Evolutionary conservation across 2,888 invertebrate species (phyloP).

Genomic region (Mycalesis mineus): DNA sequence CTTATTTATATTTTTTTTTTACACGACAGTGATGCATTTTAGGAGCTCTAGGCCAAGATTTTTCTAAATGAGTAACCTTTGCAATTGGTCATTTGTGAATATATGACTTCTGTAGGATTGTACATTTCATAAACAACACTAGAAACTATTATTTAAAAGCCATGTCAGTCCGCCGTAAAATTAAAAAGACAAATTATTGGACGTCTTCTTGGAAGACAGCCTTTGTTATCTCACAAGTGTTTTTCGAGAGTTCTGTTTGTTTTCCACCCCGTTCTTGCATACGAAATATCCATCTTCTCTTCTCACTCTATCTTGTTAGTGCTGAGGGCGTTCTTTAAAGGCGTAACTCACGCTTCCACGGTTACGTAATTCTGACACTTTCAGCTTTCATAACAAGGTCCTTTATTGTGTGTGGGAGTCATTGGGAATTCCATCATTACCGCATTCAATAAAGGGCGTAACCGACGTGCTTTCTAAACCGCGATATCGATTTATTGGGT

Average conservation of each 20-base stretch:
- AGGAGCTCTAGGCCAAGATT: too few species aligned
- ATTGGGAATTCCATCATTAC: conserved; percentile 51
- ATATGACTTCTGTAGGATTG: too few species aligned
- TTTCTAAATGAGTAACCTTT: too few species aligned
- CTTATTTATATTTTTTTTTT: too few species aligned
- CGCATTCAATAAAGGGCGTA: conserved; percentile 70
- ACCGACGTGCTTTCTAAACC: conserved; percentile 55
- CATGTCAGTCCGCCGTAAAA: conserved; percentile 74
- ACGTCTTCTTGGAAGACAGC: conserved; percentile 76
- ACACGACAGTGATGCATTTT: too few species aligned
- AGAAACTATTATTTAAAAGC: conserved; percentile 63
- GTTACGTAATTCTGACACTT: conserved; percentile 76
- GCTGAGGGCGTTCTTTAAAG: conserved; percentile 67
- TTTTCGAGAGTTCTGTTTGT: conserved; percentile 75
- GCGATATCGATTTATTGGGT: conserved; percentile 72
- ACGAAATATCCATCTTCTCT: conserved; percentile 48
- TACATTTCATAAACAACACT: not conserved
- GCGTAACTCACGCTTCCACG: conserved; percentile 71
- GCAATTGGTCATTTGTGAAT: not conserved
- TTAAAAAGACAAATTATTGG: conserved; percentile 79
- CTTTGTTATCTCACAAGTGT: conserved; percentile 78
- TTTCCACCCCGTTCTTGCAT: conserved; percentile 55
- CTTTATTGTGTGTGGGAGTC: conserved; percentile 61
- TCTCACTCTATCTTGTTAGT: conserved; percentile 73
- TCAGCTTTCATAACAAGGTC: conserved; percentile 73